Evolutionary conservation across 2,113 vertebrate species (phyloP).

Genomic region (Shinisaurus crocodilurus): DNA sequence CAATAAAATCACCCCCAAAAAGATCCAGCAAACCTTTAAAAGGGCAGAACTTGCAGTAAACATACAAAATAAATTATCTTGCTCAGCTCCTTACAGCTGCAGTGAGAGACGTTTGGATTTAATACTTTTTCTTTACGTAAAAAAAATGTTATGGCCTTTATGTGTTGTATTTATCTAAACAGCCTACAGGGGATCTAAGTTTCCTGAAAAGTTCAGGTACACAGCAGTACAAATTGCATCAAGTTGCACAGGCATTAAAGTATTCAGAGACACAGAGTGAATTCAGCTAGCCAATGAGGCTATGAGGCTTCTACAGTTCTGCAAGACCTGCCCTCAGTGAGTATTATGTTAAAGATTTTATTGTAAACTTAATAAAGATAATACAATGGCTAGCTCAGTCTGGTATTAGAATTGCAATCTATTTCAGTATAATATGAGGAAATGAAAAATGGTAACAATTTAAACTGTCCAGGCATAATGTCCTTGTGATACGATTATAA

Average conservation of each 20-base stretch:
- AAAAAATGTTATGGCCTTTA: conserved; percentile 1
- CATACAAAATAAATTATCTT: not conserved
- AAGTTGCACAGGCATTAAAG: not conserved
- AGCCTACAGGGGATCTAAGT: not conserved
- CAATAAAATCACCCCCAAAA: conserved; percentile 7
- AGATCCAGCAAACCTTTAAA: conserved; percentile 28
- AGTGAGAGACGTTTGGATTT: not conserved
- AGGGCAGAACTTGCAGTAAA: not conserved
- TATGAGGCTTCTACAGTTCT: not conserved
- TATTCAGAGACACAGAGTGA: not conserved
- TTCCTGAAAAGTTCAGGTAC: not conserved
- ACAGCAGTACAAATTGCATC: not conserved
- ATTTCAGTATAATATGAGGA: not conserved
- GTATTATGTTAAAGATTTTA: not conserved
- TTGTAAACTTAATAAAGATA: conserved; percentile 32
- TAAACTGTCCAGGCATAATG: conserved; percentile 2
- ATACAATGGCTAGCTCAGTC: not conserved
- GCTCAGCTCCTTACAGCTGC: not conserved
- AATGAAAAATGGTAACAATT: not conserved
- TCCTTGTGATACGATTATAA: conserved; percentile 2
- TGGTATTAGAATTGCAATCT: conserved; percentile 9
- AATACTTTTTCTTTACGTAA: not conserved
- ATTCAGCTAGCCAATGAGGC: conserved; percentile 3
- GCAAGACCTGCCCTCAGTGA: conserved; percentile 15
- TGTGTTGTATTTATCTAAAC: not conserved